Percentiles rank a stretch among this genome's conserved stretches.
Evolutionary conservation across 2,113 vertebrate species (phyloP).

Genomic region (Girardinichthys multiradiatus): DNA sequence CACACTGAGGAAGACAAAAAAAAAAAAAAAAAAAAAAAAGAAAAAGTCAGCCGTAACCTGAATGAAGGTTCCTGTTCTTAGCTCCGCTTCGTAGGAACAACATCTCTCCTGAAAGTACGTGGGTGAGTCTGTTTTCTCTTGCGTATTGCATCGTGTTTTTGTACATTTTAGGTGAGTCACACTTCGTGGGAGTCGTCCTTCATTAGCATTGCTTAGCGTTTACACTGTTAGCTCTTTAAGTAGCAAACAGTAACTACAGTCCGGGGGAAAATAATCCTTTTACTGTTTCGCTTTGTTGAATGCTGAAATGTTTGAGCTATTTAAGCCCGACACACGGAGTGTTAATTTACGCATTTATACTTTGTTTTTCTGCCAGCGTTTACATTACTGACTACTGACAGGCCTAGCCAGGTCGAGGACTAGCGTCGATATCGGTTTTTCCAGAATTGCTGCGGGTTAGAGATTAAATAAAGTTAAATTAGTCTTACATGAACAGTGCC

Average conservation of each 20-base stretch:
- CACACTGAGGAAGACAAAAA: not conserved
- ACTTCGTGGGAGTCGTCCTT: not conserved
- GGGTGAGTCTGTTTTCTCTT: not conserved
- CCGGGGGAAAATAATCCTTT: not conserved
- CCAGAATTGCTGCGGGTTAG: not conserved
- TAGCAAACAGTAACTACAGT: constrained; percentile 7
- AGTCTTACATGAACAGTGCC: not conserved
- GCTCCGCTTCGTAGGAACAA: not conserved
- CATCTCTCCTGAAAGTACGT: constrained; percentile 2
- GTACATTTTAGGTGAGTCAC: not conserved
- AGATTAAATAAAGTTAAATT: not conserved
- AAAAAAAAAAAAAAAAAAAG: not conserved
- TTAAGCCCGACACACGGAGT: not conserved
- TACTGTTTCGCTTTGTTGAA: not conserved
- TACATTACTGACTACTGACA: not conserved
- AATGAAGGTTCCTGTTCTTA: not conserved
- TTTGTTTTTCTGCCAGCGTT: not conserved
- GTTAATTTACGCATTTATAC: not conserved
- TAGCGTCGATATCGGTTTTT: not conserved
- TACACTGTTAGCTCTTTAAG: not conserved
- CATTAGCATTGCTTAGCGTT: constrained; percentile 14
- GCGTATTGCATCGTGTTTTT: not conserved
- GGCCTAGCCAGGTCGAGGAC: not conserved
- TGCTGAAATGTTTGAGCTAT: no score
- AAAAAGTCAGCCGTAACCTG: constrained; percentile 1